phyloP scores from a whole-genome alignment of 1,140 invertebrate species.

The Drosophila littoralis region DNA sequence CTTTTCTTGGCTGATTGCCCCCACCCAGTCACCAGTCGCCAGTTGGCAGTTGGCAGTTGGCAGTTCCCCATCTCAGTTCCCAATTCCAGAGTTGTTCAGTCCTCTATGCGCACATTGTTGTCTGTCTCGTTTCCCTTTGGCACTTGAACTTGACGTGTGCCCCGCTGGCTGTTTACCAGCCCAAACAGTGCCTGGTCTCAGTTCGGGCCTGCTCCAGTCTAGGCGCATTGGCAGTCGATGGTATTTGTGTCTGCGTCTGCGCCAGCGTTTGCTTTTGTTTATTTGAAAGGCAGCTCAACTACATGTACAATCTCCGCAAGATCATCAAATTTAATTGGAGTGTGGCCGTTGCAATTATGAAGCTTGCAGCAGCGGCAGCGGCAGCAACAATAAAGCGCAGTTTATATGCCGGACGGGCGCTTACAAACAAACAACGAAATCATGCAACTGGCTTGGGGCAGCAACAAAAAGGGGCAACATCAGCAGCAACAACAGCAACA shows the following conservation, averaged over 20 bases:
- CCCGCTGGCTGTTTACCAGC: slow-evolving; percentile 31
- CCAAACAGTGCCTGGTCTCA: slow-evolving; percentile 2
- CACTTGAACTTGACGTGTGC: slow-evolving; percentile 78
- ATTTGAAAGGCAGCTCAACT: slow-evolving; percentile 64
- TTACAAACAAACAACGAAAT: slow-evolving; percentile 44
- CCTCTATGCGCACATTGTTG: slow-evolving; percentile 17
- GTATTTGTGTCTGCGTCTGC: slow-evolving; percentile 37
- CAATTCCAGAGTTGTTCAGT: background rate
- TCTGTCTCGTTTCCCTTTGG: slow-evolving; percentile 71
- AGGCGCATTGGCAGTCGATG: slow-evolving; percentile 25
- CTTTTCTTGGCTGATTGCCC: background rate
- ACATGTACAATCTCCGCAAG: slow-evolving; percentile 68
- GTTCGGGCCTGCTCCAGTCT: background rate
- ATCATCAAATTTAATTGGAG: slow-evolving; percentile 83
- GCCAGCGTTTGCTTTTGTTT: slow-evolving; percentile 60
- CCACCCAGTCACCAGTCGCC: background rate
- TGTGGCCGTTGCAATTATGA: slow-evolving; percentile 80
- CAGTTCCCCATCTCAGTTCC: slow-evolving; percentile 14
- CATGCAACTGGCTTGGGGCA: slow-evolving; percentile 36
- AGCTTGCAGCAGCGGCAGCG: slow-evolving; percentile 52
- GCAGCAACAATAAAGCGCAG: slow-evolving; percentile 65
- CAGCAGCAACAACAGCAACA: slow-evolving; percentile 11
- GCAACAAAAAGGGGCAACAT: slow-evolving; percentile 19
- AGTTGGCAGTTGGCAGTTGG: slow-evolving; percentile 1
- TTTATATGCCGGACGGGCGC: slow-evolving; percentile 54